phyloP scores from a whole-genome alignment of 1,140 invertebrate genomes.

The Megalopta genalis region DNA sequence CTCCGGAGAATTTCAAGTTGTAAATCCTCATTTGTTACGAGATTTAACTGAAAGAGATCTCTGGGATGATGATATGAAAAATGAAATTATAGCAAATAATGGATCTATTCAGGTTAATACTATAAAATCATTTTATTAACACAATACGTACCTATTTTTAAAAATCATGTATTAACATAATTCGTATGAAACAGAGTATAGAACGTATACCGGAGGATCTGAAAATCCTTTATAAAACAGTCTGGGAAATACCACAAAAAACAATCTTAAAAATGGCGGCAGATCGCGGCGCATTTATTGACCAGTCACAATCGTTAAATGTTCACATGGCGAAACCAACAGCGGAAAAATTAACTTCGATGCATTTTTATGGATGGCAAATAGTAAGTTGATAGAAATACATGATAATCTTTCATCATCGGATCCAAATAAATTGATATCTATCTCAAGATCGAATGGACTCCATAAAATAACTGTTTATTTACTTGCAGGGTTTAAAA shows the following conservation, averaged over 20 bases:
- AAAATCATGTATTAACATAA: neutral
- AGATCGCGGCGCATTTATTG: conserved; percentile 98
- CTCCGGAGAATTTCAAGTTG: conserved; percentile 94
- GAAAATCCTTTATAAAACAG: conserved; percentile 97
- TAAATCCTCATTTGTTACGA: conserved; percentile 97
- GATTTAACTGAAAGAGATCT: conserved; percentile 94
- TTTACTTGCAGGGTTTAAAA: conserved; percentile 90
- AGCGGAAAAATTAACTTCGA: conserved; percentile 96
- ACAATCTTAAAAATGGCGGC: conserved; percentile 98
- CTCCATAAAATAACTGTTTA: neutral
- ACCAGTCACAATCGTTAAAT: conserved; percentile 99
- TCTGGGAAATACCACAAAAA: conserved; percentile 99
- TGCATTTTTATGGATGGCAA: conserved; percentile 99
- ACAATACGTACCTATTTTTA: neutral
- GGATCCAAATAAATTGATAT: too few species aligned
- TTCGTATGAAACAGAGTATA: conserved; percentile 31
- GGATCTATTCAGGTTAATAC: conserved; percentile 91
- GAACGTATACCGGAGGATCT: conserved; percentile 93
- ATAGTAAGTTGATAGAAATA: conserved; percentile 80
- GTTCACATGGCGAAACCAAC: conserved; percentile 97
- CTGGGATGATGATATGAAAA: conserved; percentile 99
- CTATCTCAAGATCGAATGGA: too few species aligned
- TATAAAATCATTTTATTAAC: neutral
- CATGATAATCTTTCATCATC: too few species aligned
- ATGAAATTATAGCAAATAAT: conserved; percentile 93